These are phyloP conservation scores for Mobula hypostoma DNA, from an alignment of 2,113 vertebrate species.

Conservation along the genomic window DNA sequence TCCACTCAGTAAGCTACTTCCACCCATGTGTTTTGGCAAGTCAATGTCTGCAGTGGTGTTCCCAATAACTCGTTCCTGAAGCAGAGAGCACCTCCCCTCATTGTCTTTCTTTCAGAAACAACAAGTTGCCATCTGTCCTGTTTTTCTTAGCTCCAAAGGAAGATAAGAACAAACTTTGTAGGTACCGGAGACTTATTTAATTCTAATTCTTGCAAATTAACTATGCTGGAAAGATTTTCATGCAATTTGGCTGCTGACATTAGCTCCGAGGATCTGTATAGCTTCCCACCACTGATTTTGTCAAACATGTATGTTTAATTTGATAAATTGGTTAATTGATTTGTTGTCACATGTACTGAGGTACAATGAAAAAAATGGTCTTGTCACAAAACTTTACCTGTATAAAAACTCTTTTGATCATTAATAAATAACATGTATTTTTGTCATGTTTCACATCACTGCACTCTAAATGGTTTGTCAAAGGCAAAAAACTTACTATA, in stretches of 20 bases:
- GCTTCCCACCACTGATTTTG: neutral
- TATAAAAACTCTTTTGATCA: too few relatives aligned
- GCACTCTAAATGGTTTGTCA: too few relatives aligned
- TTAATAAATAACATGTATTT: too few relatives aligned
- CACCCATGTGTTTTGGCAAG: neutral
- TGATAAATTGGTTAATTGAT: neutral
- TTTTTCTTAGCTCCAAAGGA: neutral
- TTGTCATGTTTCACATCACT: too few relatives aligned
- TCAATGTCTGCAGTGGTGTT: neutral
- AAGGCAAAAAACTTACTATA: too few relatives aligned
- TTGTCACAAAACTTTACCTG: too few relatives aligned
- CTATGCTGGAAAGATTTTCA: neutral
- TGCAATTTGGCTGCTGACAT: neutral
- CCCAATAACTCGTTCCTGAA: neutral
- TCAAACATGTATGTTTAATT: neutral
- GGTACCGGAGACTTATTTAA: too few relatives aligned
- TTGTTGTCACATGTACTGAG: too few relatives aligned
- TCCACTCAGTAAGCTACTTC: neutral
- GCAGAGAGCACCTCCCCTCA: neutral
- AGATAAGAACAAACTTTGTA: neutral
- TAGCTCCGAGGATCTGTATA: neutral
- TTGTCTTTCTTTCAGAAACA: neutral
- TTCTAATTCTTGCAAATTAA: neutral
- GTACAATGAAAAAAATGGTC: too few relatives aligned
- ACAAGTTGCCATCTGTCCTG: neutral